Percentiles rank a stretch among this genome's conserved stretches.
Conservation (phyloP, 2,113 vertebrate species). For the Pseudorectes ferrugineus region DNA sequence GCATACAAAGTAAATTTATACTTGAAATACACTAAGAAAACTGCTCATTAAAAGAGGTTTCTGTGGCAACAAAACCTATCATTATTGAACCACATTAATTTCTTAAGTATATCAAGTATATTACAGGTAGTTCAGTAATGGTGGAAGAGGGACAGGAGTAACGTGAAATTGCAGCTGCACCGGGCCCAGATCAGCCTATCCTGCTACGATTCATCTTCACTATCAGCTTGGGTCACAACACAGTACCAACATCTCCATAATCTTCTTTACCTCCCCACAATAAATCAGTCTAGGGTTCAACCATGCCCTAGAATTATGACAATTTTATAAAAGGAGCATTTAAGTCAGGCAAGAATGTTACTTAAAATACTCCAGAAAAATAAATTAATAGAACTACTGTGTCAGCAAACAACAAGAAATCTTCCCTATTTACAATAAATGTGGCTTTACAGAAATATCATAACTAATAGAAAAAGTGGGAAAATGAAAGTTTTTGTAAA, state of each 20-base stretch:
- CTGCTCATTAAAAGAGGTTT: not conserved
- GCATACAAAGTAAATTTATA: not conserved
- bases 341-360: not conserved
- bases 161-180: not conserved
- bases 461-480: not conserved
- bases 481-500: not conserved
- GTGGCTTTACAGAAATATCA: not conserved
- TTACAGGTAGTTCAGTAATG: not conserved
- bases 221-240: not conserved
- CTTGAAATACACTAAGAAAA: not conserved
- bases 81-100: not conserved
- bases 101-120: not conserved
- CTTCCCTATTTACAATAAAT: not conserved
- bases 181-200: accelerated
- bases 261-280: accelerated
- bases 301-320: not conserved
- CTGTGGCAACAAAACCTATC: not conserved
- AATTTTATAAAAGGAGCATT: not conserved
- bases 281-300: not conserved
- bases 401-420: not conserved
- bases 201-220: not conserved
- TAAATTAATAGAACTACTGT: not conserved
- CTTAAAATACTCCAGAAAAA: not conserved
- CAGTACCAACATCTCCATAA: not conserved
- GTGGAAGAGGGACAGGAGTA: not conserved